These are phyloP conservation scores for Cygnus olor DNA, from an alignment of 2,797 vertebrate genomes.

Conservation along the genomic window DNA sequence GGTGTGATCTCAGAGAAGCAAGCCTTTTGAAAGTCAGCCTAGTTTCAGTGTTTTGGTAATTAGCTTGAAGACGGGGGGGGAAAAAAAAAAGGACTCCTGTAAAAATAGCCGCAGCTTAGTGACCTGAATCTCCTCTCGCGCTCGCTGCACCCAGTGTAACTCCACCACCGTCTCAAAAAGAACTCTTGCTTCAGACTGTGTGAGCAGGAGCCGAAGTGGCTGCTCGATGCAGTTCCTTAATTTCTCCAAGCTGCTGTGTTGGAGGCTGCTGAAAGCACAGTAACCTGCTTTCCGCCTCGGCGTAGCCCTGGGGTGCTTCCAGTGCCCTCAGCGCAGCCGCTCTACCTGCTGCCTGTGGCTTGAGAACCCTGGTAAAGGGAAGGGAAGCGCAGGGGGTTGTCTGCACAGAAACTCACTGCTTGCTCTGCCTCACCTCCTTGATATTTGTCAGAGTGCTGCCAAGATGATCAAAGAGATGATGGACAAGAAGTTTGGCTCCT, in stretches of 20 bases:
- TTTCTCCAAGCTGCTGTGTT: not conserved
- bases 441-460: constrained; percentile 80
- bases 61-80: not conserved
- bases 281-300: not conserved
- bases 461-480: constrained; percentile 99
- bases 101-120: constrained; percentile 59
- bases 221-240: not conserved
- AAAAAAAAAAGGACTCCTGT: not conserved
- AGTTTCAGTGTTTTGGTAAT: constrained; percentile 40
- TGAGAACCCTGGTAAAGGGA: not conserved
- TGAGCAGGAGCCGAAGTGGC: not conserved
- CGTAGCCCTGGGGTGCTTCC: not conserved
- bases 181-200: not conserved
- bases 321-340: not conserved
- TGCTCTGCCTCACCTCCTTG: constrained; percentile 23
- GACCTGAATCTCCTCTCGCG: constrained; percentile 9
- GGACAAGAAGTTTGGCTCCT: constrained; percentile 99
- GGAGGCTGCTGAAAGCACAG: not conserved
- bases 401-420: not conserved
- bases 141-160: not conserved
- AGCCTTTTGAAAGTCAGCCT: constrained; percentile 13
- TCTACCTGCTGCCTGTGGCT: not conserved
- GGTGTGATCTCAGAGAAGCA: not conserved
- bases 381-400: not conserved
- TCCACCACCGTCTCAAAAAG: not conserved